Base-by-base conservation (phyloP, 2,888 invertebrate genomes). In the Dastarcus helophoroides region DNA sequence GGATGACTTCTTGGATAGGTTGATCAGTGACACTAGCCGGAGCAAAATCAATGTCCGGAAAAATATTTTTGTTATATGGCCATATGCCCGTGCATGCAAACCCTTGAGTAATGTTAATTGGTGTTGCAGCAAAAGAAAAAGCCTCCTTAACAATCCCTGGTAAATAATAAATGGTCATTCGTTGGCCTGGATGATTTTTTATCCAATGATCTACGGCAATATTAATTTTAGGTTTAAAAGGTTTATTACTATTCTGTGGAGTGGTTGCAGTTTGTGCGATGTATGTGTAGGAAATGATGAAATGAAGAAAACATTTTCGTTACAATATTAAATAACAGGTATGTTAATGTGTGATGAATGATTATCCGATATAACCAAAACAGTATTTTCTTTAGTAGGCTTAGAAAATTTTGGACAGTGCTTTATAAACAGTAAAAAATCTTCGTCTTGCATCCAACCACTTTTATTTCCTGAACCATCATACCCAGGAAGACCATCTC, bases 241-340 rank as follows among this genome's bases (percentile, higher is more conserved):
- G 19, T 6, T n/a, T n/a, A 17, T 17, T 7, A 17, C 19, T n/a
- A 7, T n/a, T 7, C 19, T 6, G n/a, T 17, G 6, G 6, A 17
- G n/a, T 7, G 19, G 19, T n/a, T 17, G 19, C 6, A 17, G 19
- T n/a, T 17, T 17, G 19, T 17, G 19, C 6, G n/a, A 17, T 17
- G 19, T 17, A 17, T 17, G n/a, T n/a, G 19, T 6, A 17, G 19
- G 19, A 17, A 17, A 17, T 17, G 19, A 17, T 17, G n/a, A 17
- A 7, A 17, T 7, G n/a, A 17, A 7, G 6, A 17, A 7, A 6
- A 6, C 19, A 17, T 17, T 17, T 17, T 17, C 19, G 6, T n/a
- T 17, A n/a, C 19, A 17, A 17, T 7, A 17, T 17, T 17, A 6
- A n/a, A 17, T 17, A 17, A n/a, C n/a, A 7, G 6, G 6, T 17